These are phyloP conservation scores for Harpagoxenus sublaevis DNA, from an alignment of 2,888 invertebrate species.

Conservation along the genomic window DNA sequence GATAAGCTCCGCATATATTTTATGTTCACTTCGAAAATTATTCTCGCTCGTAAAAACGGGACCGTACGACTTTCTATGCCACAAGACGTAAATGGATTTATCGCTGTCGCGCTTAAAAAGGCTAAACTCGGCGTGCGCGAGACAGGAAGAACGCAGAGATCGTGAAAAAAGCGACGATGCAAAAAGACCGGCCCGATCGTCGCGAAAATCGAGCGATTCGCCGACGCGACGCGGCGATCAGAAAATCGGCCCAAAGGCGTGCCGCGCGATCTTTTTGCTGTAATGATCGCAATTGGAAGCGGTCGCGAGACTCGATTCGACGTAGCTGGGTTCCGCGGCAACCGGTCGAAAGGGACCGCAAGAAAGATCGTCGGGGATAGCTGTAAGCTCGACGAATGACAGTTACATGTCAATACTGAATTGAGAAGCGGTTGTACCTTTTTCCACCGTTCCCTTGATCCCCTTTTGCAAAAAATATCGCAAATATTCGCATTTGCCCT, in stretches of 20 bases:
- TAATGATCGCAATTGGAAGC: conserved; percentile 82
- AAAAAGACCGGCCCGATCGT: conserved; percentile 66
- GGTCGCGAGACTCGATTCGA: conserved; percentile 79
- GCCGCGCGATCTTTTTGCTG: conserved; percentile 81
- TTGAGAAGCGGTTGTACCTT: conserved; percentile 77
- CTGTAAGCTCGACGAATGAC: conserved; percentile 80
- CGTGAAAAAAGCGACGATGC: conserved; percentile 54
- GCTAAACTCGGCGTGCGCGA: conserved; percentile 11
- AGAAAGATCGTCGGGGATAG: conserved; percentile 66
- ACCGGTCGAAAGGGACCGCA: conserved; percentile 69
- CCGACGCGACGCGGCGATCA: conserved; percentile 65
- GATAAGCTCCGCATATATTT: neutral
- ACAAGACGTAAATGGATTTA: conserved; percentile 46
- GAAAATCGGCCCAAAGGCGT: conserved; percentile 75
- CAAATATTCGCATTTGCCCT: neutral
- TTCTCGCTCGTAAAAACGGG: neutral
- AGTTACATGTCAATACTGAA: conserved; percentile 86
- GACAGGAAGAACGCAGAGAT: conserved; percentile 17
- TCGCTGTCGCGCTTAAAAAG: conserved; percentile 18
- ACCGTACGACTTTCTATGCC: neutral
- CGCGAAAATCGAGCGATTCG: conserved; percentile 47
- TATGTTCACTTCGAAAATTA: conserved; percentile 9
- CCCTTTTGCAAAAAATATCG: conserved; percentile 5
- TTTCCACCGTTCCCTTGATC: neutral
- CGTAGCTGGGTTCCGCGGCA: conserved; percentile 62